These are phyloP conservation scores for Rhinichthys klamathensis DNA, from an alignment of 2,113 vertebrate species.

Conservation along the genomic window DNA sequence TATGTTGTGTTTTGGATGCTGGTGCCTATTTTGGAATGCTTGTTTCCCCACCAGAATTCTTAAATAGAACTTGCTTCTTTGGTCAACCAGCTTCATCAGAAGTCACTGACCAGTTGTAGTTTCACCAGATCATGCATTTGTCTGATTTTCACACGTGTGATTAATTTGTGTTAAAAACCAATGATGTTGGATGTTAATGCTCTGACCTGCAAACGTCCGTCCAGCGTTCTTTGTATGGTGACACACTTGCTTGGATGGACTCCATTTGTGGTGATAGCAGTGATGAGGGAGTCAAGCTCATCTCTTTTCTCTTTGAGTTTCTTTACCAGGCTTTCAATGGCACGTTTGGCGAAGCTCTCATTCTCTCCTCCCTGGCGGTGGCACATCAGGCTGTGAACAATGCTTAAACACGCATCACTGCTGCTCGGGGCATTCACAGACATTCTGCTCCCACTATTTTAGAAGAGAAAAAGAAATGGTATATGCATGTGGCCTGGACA, in stretches of 20 bases:
- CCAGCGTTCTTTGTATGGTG: slow-evolving; percentile 87
- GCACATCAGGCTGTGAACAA: slow-evolving; percentile 86
- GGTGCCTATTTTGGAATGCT: not conserved
- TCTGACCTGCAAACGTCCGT: slow-evolving; percentile 83
- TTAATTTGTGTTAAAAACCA: not conserved
- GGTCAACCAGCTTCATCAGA: not conserved
- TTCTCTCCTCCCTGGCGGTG: slow-evolving; percentile 86
- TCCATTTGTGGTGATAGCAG: slow-evolving; percentile 81
- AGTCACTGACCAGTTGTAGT: not conserved
- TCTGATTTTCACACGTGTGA: not conserved
- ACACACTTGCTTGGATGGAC: slow-evolving; percentile 84
- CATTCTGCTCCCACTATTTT: slow-evolving; percentile 61
- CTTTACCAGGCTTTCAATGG: slow-evolving; percentile 84
- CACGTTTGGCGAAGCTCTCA: slow-evolving; percentile 82
- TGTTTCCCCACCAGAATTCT: not conserved
- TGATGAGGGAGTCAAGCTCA: slow-evolving; percentile 84
- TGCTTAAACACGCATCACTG: slow-evolving; percentile 78
- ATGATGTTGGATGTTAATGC: not conserved
- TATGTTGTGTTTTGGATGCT: not conserved
- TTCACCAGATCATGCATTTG: not conserved
- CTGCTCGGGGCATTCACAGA: slow-evolving; percentile 74
- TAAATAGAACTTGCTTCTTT: not conserved
- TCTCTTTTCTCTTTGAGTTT: slow-evolving; percentile 84
- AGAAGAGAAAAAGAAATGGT: not conserved
- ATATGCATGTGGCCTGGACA: not conserved